phyloP scores from a whole-genome alignment of 2,797 vertebrate genomes.

The Adelosebastes latens region DNA sequence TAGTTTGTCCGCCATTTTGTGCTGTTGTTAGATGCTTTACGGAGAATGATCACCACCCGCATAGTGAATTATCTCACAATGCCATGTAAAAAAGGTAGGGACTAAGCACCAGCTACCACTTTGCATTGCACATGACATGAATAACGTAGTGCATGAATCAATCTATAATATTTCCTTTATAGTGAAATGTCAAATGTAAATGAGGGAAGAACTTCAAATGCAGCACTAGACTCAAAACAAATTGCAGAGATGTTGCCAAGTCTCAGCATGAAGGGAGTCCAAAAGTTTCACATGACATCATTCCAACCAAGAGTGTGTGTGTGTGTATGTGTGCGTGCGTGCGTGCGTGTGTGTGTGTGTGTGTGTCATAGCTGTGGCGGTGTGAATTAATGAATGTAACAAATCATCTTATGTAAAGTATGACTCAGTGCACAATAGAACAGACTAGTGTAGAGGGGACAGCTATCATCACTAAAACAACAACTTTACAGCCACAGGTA shows the following conservation, averaged over 20 bases:
- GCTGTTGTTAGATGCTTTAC: not conserved
- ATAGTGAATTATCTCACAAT: not conserved
- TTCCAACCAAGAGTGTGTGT: not conserved
- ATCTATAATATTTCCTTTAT: not conserved
- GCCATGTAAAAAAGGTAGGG: not conserved
- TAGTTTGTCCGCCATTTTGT: conserved; percentile 30
- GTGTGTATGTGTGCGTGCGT: not conserved
- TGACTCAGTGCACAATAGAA: not conserved
- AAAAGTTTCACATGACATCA: not conserved
- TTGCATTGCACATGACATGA: not conserved
- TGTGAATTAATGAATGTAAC: conserved; percentile 3
- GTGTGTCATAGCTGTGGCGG: not conserved
- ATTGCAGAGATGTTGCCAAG: not conserved
- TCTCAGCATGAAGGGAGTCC: not conserved
- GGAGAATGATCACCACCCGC: not conserved
- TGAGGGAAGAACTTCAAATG: not conserved
- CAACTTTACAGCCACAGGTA: not conserved
- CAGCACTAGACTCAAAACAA: not conserved
- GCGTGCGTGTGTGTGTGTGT: not conserved
- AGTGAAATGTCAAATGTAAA: not conserved
- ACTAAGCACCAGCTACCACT: not conserved
- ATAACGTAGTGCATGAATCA: not conserved
- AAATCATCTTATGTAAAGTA: conserved; percentile 2
- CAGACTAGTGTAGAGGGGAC: not conserved
- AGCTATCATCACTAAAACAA: not conserved